Percentiles rank a stretch among this genome's conserved stretches.
These are phyloP conservation scores for Mastomys natalensis DNA, from an alignment of 2,113 vertebrate species.

Conservation along the genomic window DNA sequence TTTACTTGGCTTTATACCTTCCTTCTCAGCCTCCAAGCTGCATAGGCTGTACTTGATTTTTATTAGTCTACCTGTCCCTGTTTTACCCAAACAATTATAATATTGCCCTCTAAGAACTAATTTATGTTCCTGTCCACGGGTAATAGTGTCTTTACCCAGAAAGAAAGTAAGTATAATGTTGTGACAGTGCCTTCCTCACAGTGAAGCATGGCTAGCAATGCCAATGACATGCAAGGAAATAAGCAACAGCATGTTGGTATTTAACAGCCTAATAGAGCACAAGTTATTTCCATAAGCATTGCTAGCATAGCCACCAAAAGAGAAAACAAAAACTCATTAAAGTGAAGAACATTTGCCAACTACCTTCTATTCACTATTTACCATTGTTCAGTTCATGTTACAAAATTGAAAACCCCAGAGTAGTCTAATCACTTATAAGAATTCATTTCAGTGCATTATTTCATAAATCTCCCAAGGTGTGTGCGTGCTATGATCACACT, in stretches of 20 bases:
- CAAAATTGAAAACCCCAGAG: conserved; percentile 30
- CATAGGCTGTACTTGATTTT: not conserved
- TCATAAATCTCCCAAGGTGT: not conserved
- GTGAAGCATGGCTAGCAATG: conserved; percentile 3
- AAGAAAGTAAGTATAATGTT: not conserved
- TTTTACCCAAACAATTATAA: conserved; percentile 38
- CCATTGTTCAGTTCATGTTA: conserved; percentile 41
- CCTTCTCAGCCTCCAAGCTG: not conserved
- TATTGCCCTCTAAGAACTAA: not conserved
- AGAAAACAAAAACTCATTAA: conserved; percentile 49
- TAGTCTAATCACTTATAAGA: conserved; percentile 28
- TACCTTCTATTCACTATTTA: not conserved
- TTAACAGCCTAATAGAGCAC: not conserved
- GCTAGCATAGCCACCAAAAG: not conserved
- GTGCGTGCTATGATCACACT: not conserved
- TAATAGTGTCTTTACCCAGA: conserved; percentile 25
- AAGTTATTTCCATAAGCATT: conserved; percentile 2
- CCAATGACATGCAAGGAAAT: not conserved
- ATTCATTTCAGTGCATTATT: conserved; percentile 29
- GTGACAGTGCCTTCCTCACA: conserved; percentile 1
- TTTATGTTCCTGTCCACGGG: not conserved
- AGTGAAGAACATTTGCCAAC: not conserved
- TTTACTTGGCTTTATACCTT: conserved; percentile 41
- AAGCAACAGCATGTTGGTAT: not conserved
- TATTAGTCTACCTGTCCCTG: not conserved